Conservation (phyloP, 2,888 invertebrate genomes). For the Coecobrya sp. region DNA sequence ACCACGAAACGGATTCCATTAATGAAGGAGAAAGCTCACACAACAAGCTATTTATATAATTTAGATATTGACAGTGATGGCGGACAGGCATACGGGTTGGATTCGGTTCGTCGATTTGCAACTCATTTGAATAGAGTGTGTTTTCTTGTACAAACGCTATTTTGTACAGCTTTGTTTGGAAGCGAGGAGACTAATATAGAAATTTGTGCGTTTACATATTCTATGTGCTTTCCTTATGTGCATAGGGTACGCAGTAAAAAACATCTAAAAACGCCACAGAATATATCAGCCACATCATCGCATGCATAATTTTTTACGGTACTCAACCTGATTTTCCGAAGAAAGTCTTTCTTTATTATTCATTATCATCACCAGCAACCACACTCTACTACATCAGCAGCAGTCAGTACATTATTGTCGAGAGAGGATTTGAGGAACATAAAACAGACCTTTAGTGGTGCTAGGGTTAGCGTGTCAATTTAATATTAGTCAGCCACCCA, state of each 20-base stretch:
- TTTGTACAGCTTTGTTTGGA: neutral
- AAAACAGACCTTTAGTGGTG: constrained; percentile 40
- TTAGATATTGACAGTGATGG: constrained; percentile 20
- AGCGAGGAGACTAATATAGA: neutral
- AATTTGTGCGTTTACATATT: constrained; percentile 18
- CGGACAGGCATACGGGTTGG: neutral
- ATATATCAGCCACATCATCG: neutral
- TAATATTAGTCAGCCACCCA: constrained; percentile 68
- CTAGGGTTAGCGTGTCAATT: constrained; percentile 64
- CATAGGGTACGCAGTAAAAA: neutral
- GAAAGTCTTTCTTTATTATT: neutral
- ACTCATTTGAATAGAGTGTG: constrained; percentile 29
- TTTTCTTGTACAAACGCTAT: constrained; percentile 9
- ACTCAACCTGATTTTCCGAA: neutral
- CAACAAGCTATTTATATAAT: constrained; percentile 22
- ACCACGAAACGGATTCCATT: constrained; percentile 35
- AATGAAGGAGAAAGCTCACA: constrained; percentile 67
- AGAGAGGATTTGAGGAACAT: constrained; percentile 61
- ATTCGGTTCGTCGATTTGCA: constrained; percentile 22
- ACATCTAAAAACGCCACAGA: neutral
- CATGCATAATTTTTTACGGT: constrained; percentile 34
- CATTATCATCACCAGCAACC: constrained; percentile 8
- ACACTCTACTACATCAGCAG: neutral
- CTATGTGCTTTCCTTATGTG: neutral
- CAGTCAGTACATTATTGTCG: neutral